Evolutionary conservation across 2,113 vertebrate genomes (phyloP), one percentile per base, ranked within the genome.

Genomic region (Nesogale talazaci): DNA sequence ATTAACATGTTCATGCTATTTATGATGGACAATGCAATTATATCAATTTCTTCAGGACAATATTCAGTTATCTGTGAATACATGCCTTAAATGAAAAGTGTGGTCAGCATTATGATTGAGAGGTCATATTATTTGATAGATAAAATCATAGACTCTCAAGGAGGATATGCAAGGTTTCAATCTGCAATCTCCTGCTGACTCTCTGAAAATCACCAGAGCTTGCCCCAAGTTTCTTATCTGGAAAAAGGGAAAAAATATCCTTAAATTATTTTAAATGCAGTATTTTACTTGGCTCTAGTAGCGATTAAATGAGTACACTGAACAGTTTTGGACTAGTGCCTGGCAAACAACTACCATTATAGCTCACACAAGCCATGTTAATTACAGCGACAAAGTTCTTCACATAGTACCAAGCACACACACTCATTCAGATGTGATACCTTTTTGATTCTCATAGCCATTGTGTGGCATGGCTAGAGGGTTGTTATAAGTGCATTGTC

Each of bases 21-120:
- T 63, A 77, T 63, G 75, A 94, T 15, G 83, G 23, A 76, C 22
- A 85, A 42, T 61, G 34, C 59, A 94, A 90, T 81, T 42, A 67
- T 29, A 77, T 16, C 2, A 56, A 25, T 92, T 90, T 95, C 46
- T 61, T 63, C 25, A 95, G 23, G 88, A 23, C 27, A 17, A 27
- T 15, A 40, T 86, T 42, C 42, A 85, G 19, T 61, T 46, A 75
- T 4, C 76, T 38, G 3, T 3, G 7, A 67, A 76, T 31, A 79
- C 36, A 86, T 4, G 4, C 59, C 70, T 52, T 61, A 83, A 93
- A 59, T 74, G 61, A 92, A 89, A 76, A 16, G 46, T 34, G 31
- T 1, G 78, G 4, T 46, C n/a, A 84, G 42, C 6, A 89, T n/a
- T 31, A n/a, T 17, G 80, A 69, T 27, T 83, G 61, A 92, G n/a